Evolutionary conservation across 2,113 vertebrate genomes (phyloP).

Genomic region (Prunella himalayana): DNA sequence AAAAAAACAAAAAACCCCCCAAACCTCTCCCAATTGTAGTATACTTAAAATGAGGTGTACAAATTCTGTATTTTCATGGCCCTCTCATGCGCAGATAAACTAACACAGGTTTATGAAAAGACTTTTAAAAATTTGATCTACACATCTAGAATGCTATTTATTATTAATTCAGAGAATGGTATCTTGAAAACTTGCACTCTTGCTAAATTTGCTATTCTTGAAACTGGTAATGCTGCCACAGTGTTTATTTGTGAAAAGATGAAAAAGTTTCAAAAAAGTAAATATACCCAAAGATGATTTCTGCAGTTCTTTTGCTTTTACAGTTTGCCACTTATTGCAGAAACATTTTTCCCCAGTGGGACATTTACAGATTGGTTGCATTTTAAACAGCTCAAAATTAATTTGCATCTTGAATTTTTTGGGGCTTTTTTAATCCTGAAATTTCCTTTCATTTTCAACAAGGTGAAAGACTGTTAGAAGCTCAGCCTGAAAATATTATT

Average conservation of each 20-base stretch:
- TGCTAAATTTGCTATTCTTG: not conserved
- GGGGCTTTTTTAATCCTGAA: not conserved
- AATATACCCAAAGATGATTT: not conserved
- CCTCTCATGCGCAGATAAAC: accelerated
- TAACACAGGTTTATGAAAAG: not conserved
- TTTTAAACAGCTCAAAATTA: not conserved
- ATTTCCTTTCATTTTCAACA: not conserved
- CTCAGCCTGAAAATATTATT: not conserved
- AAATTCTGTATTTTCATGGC: not conserved
- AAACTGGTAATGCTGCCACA: not conserved
- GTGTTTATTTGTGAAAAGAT: not conserved
- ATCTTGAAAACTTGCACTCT: not conserved
- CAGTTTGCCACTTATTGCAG: not conserved
- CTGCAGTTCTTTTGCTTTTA: not conserved
- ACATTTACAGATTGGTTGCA: not conserved
- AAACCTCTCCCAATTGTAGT: not conserved
- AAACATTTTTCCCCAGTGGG: not conserved
- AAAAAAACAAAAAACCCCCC: no score
- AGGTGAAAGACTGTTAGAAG: not conserved
- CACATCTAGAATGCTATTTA: not conserved
- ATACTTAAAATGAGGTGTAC: not conserved
- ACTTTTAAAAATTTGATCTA: not conserved
- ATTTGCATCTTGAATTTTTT: not conserved
- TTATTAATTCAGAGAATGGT: not conserved
- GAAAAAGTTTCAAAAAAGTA: not conserved